Base-by-base conservation (phyloP, 2,113 vertebrate species). In the Malurus elegans region DNA sequence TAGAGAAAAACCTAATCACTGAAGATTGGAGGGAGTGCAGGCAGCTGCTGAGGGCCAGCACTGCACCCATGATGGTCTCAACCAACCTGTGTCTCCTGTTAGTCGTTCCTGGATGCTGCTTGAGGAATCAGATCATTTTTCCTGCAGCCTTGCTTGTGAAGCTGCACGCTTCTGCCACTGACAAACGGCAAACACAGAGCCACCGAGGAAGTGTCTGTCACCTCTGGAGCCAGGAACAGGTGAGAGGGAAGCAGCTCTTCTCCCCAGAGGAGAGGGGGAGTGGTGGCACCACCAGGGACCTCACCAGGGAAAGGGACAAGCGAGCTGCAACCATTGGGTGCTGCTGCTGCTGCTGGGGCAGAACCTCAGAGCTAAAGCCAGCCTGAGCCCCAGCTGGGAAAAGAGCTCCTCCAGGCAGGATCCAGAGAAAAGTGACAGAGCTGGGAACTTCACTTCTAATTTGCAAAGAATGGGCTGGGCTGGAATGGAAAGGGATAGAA, bases 41-140 rank as follows among this genome's bases (percentile, higher is more conserved):
- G 4, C 4, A 44, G 26, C 57, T 53, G 72, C 58, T 10, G 18
- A 53, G 61, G 73, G 60, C 17, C 80, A 54, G 48, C 40, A 16
- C 9, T 24, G 5, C 2, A 24, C 8, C 29, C 15, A 0, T 6
- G 12, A 23, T 1, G 6, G 19, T 19, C 47, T 25, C 4, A 2
- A n/a, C 36, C 8, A 9, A 8, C 0, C 0, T 0, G 0, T 11
- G 15, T 24, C 29, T n/a, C 64, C 72, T 17, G 18, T 29, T 40
- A 10, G 19, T 19, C 47, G 0, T 17, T 47, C 25, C 84, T n/a
- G 76, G 47, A 32, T 45, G 60, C 60, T 36, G 42, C 28, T 1
- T 0, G 0, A 26, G 1, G 5, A 17, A 5, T 34, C 62, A 25
- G 64, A 36, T n/a, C 0, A 0, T 31, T 57, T 71, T 24, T 25